Evolutionary conservation across 2,113 vertebrate genomes (phyloP).

Genomic region (Epinephelus fuscoguttatus): DNA sequence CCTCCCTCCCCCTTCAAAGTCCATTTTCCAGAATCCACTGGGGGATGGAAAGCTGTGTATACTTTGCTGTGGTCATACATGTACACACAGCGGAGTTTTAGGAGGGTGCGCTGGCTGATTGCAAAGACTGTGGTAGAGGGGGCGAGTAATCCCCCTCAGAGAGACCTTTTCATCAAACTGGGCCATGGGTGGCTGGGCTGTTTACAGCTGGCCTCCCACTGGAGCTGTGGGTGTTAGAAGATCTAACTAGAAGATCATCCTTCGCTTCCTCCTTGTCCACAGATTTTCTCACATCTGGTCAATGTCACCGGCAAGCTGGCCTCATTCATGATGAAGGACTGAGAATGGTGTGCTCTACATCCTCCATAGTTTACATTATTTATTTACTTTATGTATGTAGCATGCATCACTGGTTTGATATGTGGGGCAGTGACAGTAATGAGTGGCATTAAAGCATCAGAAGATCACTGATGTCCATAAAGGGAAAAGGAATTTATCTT

Average conservation of each 20-base stretch:
- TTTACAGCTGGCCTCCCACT: constrained; percentile 65
- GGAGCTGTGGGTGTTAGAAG: constrained; percentile 51
- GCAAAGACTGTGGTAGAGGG: constrained; percentile 49
- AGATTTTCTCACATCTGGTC: constrained; percentile 57
- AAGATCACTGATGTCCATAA: not conserved
- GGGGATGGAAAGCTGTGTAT: constrained; percentile 51
- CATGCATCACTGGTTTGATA: constrained; percentile 37
- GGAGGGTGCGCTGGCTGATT: constrained; percentile 65
- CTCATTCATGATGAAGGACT: constrained; percentile 43
- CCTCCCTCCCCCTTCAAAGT: constrained; percentile 41
- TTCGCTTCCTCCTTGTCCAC: constrained; percentile 28
- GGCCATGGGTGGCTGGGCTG: constrained; percentile 65
- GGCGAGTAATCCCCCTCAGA: constrained; percentile 60
- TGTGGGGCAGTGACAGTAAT: constrained; percentile 34
- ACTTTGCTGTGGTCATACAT: constrained; percentile 64
- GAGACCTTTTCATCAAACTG: constrained; percentile 76
- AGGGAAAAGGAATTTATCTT: not conserved
- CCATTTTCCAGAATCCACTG: constrained; percentile 56
- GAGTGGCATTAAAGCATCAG: constrained; percentile 14
- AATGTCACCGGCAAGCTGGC: constrained; percentile 17
- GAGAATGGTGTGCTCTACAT: constrained; percentile 3
- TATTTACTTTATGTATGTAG: constrained; percentile 29
- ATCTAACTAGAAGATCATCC: constrained; percentile 57
- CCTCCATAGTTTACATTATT: constrained; percentile 37
- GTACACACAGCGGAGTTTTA: constrained; percentile 60